A percentile compares a stretch with the other conserved stretches of the same genome.
phyloP scores from a whole-genome alignment of 2,113 vertebrate genomes.

The Oxyruncus cristatus region DNA sequence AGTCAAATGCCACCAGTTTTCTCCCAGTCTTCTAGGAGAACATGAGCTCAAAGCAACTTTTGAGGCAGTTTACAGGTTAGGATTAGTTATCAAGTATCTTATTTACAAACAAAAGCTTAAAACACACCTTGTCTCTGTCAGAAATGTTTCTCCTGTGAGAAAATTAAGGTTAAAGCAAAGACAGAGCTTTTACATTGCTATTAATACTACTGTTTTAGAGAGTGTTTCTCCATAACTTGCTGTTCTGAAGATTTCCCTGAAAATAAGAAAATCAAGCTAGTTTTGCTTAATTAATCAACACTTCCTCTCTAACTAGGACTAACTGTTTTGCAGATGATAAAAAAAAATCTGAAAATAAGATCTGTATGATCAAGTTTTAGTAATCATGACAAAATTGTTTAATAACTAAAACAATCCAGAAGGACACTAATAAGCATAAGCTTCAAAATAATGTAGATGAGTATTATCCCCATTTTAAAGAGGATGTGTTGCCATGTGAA shows the following conservation, averaged over 20 bases:
- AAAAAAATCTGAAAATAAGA: neutral
- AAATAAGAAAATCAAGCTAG: slow-evolving; percentile 15
- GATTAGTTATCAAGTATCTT: neutral
- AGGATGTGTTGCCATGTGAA: neutral
- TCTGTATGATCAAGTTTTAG: neutral
- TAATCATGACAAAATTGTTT: neutral
- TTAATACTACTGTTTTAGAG: neutral
- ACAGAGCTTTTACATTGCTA: neutral
- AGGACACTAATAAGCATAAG: neutral
- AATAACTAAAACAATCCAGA: neutral
- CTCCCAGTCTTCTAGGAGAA: neutral
- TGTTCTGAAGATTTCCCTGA: slow-evolving; percentile 21
- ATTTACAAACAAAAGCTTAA: neutral
- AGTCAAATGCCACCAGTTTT: neutral
- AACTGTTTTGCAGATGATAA: neutral
- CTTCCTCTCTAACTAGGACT: neutral
- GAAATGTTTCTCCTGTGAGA: neutral
- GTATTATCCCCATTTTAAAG: neutral
- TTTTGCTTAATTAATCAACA: slow-evolving; percentile 37
- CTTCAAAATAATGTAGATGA: neutral
- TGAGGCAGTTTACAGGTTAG: neutral
- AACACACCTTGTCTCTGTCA: neutral
- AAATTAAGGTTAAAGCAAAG: neutral
- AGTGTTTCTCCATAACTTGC: neutral
- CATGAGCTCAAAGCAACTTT: neutral